These are phyloP conservation scores for Chrosomus eos DNA, from an alignment of 2,797 vertebrate species.

Conservation along the genomic window DNA sequence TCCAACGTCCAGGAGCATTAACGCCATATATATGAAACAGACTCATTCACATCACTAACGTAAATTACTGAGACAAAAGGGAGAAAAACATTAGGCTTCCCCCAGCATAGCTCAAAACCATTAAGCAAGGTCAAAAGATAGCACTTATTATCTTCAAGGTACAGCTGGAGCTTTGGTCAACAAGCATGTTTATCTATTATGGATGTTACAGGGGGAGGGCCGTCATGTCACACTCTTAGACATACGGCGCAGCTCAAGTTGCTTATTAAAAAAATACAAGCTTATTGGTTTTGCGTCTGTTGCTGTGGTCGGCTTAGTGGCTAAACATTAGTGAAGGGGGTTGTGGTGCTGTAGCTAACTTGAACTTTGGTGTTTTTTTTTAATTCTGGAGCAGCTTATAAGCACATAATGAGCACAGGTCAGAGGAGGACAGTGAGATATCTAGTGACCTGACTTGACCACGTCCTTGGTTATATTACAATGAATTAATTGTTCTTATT, in stretches of 20 bases:
- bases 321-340: constrained; percentile 39
- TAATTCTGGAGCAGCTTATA: constrained; percentile 22
- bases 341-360: neutral
- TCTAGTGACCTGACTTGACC: constrained; percentile 37
- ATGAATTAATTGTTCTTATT: neutral
- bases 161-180: constrained; percentile 70
- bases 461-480: neutral
- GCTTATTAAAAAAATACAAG: constrained; percentile 33
- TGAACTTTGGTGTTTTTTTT: constrained; percentile 35
- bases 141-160: constrained; percentile 63
- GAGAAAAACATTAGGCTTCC: constrained; percentile 19
- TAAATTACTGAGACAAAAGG: constrained; percentile 55
- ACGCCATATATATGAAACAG: neutral
- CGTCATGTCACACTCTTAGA: constrained; percentile 17
- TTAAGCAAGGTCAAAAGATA: constrained; percentile 63
- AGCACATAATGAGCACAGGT: constrained; percentile 16
- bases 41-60: neutral
- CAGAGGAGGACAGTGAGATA: constrained; percentile 4
- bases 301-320: constrained; percentile 46
- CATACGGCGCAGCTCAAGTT: constrained; percentile 30
- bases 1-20: constrained; percentile 26
- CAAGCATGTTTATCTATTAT: constrained; percentile 72
- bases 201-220: constrained; percentile 68
- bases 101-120: constrained; percentile 48
- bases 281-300: constrained; percentile 37